Base-by-base conservation (phyloP, 2,888 invertebrate genomes). In the Andrena camellia region DNA sequence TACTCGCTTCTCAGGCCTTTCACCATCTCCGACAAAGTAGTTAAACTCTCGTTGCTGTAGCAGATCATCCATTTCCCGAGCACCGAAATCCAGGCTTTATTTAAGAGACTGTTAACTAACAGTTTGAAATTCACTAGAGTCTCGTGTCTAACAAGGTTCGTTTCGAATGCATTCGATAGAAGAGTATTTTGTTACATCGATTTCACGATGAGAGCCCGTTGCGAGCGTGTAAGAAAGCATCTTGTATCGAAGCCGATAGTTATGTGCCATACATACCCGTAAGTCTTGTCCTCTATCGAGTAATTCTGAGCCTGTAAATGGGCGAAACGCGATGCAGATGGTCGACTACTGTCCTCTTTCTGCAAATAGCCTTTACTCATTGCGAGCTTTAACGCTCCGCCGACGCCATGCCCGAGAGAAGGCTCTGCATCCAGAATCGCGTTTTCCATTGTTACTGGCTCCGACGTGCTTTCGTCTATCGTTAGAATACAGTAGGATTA, bases 311-410 rank as follows among this genome's bases (percentile, higher is more conserved):
- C 97, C 92, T 97, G 96, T 7, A 97, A 93, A 94, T 97, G 96
- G 5, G 96, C 97, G 94, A 97, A 95, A 89, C 96, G 95, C 0
- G 97, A 96, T 63, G 97, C 96, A 17, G 96, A 96, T 0, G 96
- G 96, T n/a, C 96, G 94, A 93, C 97, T 97, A 77, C 96, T 95
- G 71, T 96, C 96, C 88, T 97, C 97, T 88, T 97, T 97, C 94
- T 98, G 98, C 78, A 99, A 95, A 94, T 98, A 99, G 10, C 98
- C 99, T 95, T 99, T 99, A 92, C 98, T 98, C 93, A 97, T 96
- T 31, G 99, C 99, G 84, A 99, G 95, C 91, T 97, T 96, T 82
- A 99, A 95, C 17, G 99, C 99, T 86, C 98, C 98, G 60, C 97
- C 98, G 80, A 99, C 97, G 69, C 99, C 99, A n/a, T 96, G 96